phyloP scores from a whole-genome alignment of 2,888 invertebrate genomes.

The Trilocha varians region DNA sequence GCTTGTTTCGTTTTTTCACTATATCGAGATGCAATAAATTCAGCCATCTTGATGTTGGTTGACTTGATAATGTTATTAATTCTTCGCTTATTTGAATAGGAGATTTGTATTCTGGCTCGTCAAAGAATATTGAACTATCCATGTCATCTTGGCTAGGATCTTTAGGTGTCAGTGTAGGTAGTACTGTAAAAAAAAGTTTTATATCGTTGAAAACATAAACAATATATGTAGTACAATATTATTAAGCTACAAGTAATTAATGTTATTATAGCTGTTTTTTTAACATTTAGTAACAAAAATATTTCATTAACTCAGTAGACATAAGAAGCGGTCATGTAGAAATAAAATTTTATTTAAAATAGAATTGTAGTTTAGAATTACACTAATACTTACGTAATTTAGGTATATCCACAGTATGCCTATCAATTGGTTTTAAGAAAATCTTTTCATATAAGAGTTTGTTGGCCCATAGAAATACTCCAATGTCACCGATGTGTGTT shows the following conservation, averaged over 20 bases:
- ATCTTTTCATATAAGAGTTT: conserved; percentile 86
- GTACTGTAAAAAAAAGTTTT: conserved; percentile 40
- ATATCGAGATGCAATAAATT: conserved; percentile 89
- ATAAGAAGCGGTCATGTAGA: no score
- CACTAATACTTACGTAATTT: conserved; percentile 47
- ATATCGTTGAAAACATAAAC: background rate
- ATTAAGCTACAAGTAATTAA: no score
- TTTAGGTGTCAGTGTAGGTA: conserved; percentile 60
- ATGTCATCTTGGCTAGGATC: conserved; percentile 60
- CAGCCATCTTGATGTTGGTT: conserved; percentile 92
- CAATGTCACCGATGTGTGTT: conserved; percentile 89
- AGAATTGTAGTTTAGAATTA: no score
- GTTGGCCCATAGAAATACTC: conserved; percentile 96
- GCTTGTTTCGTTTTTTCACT: conserved; percentile 91
- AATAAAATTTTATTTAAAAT: no score
- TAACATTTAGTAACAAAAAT: no score
- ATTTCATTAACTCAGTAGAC: no score
- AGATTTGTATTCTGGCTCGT: conserved; percentile 77
- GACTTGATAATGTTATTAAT: conserved; percentile 87
- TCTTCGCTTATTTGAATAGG: conserved; percentile 83
- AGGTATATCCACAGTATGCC: conserved; percentile 47
- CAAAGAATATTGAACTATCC: conserved; percentile 49
- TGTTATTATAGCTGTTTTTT: no score
- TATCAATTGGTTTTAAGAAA: conserved; percentile 81
- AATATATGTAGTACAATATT: background rate